Conservation (phyloP, 2,113 vertebrate genomes). For the Phrynosoma blainvillii region DNA sequence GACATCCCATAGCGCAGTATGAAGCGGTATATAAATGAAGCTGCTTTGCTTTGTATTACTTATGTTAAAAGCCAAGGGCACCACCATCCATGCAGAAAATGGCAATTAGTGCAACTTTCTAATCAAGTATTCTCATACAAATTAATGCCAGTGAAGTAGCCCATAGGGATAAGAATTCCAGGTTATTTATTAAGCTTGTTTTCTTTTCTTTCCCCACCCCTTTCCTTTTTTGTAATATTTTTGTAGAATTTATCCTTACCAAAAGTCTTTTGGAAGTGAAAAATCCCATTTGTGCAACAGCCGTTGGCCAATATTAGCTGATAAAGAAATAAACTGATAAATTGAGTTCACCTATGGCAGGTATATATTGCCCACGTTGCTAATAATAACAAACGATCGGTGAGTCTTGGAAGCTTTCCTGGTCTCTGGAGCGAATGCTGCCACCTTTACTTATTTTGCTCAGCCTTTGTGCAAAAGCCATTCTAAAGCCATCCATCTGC, state of each 20-base stretch:
- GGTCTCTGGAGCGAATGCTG: not conserved
- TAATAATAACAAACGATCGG: conserved; percentile 13
- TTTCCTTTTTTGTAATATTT: too few relatives aligned
- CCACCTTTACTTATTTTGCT: conserved; percentile 2
- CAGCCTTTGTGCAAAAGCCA: not conserved
- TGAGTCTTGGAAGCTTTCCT: not conserved
- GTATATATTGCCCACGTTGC: not conserved
- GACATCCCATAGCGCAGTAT: too few relatives aligned
- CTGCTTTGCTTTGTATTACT: too few relatives aligned
- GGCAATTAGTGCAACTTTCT: not conserved
- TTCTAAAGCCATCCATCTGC: not conserved
- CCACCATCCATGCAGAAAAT: not conserved
- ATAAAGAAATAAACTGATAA: conserved; percentile 13
- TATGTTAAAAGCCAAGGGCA: not conserved
- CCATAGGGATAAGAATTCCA: not conserved
- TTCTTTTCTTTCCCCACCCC: not conserved
- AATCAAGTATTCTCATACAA: not conserved
- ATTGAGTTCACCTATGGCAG: not conserved
- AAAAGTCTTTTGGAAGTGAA: not conserved
- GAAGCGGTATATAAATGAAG: too few relatives aligned
- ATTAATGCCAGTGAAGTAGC: not conserved
- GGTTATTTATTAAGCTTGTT: not conserved
- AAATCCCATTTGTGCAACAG: not conserved
- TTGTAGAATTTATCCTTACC: not conserved
- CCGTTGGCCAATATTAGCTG: conserved; percentile 4